Conservation (phyloP, 2,113 vertebrate species). For the Sprattus sprattus region DNA sequence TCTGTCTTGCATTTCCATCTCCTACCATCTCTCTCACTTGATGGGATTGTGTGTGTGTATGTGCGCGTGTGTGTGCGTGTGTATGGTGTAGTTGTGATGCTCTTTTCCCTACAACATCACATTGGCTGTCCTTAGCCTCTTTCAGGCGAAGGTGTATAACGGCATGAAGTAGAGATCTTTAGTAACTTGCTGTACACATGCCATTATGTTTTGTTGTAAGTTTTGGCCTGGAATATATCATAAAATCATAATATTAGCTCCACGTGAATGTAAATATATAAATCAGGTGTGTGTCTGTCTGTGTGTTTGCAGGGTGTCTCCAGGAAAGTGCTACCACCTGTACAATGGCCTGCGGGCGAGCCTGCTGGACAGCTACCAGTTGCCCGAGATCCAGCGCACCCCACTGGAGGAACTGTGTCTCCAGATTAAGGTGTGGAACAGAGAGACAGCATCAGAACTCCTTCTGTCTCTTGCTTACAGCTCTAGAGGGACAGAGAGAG, state of each 20-base stretch:
- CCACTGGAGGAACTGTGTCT: constrained; percentile 95
- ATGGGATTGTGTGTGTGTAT: not conserved
- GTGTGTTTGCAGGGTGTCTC: constrained; percentile 81
- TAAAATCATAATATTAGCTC: no score
- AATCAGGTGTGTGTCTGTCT: not conserved
- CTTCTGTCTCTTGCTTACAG: not conserved
- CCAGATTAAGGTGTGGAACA: constrained; percentile 86
- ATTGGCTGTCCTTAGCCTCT: not conserved
- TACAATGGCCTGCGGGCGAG: constrained; percentile 91
- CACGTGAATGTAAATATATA: not conserved
- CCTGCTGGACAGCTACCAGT: constrained; percentile 89
- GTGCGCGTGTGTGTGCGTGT: not conserved
- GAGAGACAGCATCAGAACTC: not conserved
- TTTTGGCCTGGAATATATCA: no score
- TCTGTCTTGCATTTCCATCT: not conserved
- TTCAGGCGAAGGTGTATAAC: not conserved
- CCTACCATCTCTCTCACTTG: not conserved
- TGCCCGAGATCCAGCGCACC: constrained; percentile 94
- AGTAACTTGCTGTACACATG: no score
- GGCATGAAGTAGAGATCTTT: not conserved
- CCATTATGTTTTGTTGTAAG: not conserved
- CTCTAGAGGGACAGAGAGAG: not conserved
- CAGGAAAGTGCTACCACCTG: constrained; percentile 94
- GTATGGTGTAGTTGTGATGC: not conserved
- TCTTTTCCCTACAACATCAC: not conserved